Percentiles rank a stretch among this genome's conserved stretches.
Conservation (phyloP, 1,140 invertebrate genomes). For the Kradibia gibbosae region DNA sequence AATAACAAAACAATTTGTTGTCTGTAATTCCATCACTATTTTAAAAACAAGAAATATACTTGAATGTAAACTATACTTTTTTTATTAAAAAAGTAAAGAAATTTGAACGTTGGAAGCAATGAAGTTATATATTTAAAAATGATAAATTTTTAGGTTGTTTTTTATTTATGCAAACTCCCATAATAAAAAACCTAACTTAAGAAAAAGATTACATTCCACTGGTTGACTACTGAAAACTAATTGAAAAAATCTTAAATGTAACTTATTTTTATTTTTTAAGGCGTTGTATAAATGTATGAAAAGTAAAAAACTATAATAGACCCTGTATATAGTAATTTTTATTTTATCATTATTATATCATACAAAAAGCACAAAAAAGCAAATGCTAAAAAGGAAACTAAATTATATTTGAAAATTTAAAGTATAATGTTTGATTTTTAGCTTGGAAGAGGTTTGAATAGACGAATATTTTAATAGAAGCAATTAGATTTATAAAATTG, state of each 20-base stretch:
- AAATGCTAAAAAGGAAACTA: not conserved
- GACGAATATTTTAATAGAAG: too few species aligned
- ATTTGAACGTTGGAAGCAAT: too few species aligned
- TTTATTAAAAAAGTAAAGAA: too few species aligned
- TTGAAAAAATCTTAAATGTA: not conserved
- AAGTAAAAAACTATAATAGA: conserved; percentile 2
- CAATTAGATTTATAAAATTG: too few species aligned
- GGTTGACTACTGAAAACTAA: not conserved
- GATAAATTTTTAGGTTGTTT: not conserved
- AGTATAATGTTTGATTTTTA: not conserved
- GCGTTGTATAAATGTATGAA: not conserved
- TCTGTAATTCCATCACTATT: too few species aligned
- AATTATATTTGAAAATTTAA: not conserved
- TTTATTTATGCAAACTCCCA: not conserved
- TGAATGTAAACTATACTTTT: too few species aligned
- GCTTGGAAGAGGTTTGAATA: too few species aligned
- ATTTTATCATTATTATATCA: not conserved
- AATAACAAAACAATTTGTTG: too few species aligned
- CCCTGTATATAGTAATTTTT: not conserved
- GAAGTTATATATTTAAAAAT: too few species aligned
- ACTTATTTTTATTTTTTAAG: not conserved
- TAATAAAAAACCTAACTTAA: not conserved
- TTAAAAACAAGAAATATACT: too few species aligned
- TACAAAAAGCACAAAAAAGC: not conserved
- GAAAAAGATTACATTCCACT: conserved; percentile 30